phyloP scores from a whole-genome alignment of 2,797 vertebrate genomes.

The Myiothlypis coronata region DNA sequence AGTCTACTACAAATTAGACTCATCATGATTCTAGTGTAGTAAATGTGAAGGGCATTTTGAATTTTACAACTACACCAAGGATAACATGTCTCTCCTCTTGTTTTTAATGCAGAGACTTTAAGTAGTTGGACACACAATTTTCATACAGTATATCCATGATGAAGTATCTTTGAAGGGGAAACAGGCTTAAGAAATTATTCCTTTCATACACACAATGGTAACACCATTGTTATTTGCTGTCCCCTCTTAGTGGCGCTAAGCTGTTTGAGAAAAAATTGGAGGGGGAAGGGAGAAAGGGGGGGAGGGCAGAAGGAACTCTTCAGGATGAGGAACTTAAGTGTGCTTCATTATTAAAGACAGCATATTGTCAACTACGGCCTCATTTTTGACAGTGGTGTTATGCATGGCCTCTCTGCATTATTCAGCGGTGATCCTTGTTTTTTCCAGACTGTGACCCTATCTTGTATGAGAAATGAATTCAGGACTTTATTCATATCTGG shows the following conservation, averaged over 20 bases:
- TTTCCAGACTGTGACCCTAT: background rate
- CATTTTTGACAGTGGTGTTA: background rate
- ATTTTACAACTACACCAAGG: background rate
- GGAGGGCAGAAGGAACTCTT: background rate
- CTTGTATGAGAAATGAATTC: background rate
- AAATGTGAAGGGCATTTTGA: background rate
- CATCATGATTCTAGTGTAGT: background rate
- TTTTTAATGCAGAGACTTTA: background rate
- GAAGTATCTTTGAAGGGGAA: background rate
- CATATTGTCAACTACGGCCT: background rate
- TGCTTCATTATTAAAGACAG: background rate
- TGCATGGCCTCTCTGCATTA: background rate
- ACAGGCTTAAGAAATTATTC: background rate
- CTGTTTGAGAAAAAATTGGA: background rate
- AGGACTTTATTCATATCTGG: background rate
- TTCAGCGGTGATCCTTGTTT: background rate
- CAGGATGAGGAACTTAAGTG: background rate
- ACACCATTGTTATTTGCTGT: background rate
- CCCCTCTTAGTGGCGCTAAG: background rate
- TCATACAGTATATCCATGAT: background rate
- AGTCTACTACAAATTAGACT: background rate
- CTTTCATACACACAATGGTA: background rate
- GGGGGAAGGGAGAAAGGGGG: accelerated
- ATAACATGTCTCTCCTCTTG: background rate
- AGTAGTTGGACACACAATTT: background rate